Percentiles rank a stretch among this genome's conserved stretches.
These are phyloP conservation scores for Zosterops hypoxanthus DNA, from an alignment of 2,113 vertebrate species.

Conservation along the genomic window DNA sequence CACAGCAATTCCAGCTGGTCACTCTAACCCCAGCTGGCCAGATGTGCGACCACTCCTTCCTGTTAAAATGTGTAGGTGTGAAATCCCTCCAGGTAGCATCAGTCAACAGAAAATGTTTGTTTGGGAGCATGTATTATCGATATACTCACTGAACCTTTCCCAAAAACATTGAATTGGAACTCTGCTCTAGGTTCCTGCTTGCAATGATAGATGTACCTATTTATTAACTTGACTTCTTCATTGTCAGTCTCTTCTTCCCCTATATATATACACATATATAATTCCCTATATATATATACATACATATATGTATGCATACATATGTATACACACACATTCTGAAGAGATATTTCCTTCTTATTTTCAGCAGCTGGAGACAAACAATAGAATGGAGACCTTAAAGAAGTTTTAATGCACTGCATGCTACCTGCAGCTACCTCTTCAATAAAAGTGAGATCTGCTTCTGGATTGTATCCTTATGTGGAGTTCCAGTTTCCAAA, in stretches of 20 bases:
- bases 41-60: neutral
- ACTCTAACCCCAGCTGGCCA: neutral
- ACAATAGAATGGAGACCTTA: neutral
- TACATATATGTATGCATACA: too few species aligned
- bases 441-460: conserved; percentile 11
- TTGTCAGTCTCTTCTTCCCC: neutral
- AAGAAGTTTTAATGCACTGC: neutral
- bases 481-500: conserved; percentile 70
- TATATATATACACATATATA: neutral
- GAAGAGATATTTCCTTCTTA: neutral
- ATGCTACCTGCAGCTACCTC: neutral
- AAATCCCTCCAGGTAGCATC: neutral
- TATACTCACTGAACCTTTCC: neutral
- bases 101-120: neutral
- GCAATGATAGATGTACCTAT: neutral
- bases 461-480: conserved; percentile 59
- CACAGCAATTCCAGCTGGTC: neutral
- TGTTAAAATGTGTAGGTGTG: neutral
- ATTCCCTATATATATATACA: too few species aligned
- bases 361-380: conserved; percentile 13
- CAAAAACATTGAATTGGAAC: neutral
- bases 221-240: neutral
- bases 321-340: neutral
- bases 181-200: neutral
- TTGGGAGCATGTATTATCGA: neutral